A percentile compares a stretch with the other conserved stretches of the same genome.
Evolutionary conservation across 2,888 invertebrate genomes (phyloP).

Genomic region (Dendrolimus houi): DNA sequence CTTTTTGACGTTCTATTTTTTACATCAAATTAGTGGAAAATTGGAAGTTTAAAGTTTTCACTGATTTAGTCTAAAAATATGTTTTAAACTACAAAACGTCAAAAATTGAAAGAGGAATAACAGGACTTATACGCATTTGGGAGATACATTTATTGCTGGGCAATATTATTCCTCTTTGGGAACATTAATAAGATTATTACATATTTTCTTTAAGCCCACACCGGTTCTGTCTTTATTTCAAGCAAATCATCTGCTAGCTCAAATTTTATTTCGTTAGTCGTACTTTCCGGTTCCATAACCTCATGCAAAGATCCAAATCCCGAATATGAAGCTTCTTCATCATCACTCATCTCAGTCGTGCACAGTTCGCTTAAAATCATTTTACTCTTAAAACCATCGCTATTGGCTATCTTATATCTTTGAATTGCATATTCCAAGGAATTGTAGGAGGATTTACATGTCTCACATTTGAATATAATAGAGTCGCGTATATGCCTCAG

Average conservation of each 20-base stretch:
- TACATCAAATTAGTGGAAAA: too few species aligned
- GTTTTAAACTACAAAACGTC: too few species aligned
- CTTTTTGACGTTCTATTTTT: too few species aligned
- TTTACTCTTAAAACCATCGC: slow-evolving; percentile 30
- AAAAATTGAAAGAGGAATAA: too few species aligned
- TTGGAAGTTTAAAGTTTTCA: too few species aligned
- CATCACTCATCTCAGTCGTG: slow-evolving; percentile 55
- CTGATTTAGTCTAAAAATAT: too few species aligned
- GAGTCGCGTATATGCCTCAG: slow-evolving; percentile 35
- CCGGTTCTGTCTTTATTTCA: slow-evolving; percentile 32
- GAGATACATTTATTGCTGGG: too few species aligned
- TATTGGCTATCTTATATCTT: slow-evolving; percentile 28
- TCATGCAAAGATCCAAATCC: slow-evolving; percentile 30
- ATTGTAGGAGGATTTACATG: slow-evolving; percentile 33
- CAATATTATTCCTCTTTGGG: too few species aligned
- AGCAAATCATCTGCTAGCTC: slow-evolving; percentile 16
- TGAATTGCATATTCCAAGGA: slow-evolving; percentile 44
- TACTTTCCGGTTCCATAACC: slow-evolving; percentile 40
- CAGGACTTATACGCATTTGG: too few species aligned
- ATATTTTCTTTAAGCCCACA: slow-evolving; percentile 14
- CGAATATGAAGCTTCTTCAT: slow-evolving; percentile 20
- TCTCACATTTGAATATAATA: slow-evolving; percentile 40
- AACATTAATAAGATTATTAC: too few species aligned
- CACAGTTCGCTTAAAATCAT: slow-evolving; percentile 55
- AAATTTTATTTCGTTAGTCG: slow-evolving; percentile 27